A percentile compares a stretch with the other conserved stretches of the same genome.
Conservation (phyloP, 2,888 invertebrate species). For the Emmelina monodactyla region DNA sequence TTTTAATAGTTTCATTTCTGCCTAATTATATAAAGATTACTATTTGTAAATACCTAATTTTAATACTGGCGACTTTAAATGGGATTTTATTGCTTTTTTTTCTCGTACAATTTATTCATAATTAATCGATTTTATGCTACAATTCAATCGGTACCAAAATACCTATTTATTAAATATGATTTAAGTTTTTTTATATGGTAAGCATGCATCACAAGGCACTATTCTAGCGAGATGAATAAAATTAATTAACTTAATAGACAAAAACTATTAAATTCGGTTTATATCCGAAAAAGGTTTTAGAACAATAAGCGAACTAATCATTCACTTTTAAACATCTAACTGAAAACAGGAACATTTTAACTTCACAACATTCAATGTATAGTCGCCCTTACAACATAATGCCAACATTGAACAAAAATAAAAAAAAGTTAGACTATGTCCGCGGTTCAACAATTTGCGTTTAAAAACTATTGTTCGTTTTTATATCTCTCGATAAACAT, state of each 20-base stretch:
- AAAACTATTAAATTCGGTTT: constrained; percentile 54
- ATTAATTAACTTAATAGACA: constrained; percentile 35
- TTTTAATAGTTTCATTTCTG: background rate
- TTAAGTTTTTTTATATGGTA: constrained; percentile 40
- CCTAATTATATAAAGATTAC: constrained; percentile 14
- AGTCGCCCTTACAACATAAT: too few relatives aligned
- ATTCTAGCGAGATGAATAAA: constrained; percentile 54
- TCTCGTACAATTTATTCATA: background rate
- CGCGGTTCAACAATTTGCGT: too few relatives aligned
- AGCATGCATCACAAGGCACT: constrained; percentile 66
- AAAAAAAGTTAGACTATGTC: too few relatives aligned
- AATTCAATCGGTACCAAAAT: constrained; percentile 1
- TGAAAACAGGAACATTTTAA: background rate
- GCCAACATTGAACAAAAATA: too few relatives aligned
- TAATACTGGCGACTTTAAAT: constrained; percentile 46
- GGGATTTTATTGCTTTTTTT: constrained; percentile 50
- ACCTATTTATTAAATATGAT: constrained; percentile 24
- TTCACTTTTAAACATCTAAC: background rate
- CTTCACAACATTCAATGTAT: background rate
- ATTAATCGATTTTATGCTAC: background rate
- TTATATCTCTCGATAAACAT: too few relatives aligned
- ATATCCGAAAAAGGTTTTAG: background rate
- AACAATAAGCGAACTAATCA: background rate
- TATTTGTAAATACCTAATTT: constrained; percentile 23
- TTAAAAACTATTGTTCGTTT: too few relatives aligned